These are phyloP conservation scores for Drosophila anceps DNA, from an alignment of 2,888 invertebrate species.

Conservation along the genomic window DNA sequence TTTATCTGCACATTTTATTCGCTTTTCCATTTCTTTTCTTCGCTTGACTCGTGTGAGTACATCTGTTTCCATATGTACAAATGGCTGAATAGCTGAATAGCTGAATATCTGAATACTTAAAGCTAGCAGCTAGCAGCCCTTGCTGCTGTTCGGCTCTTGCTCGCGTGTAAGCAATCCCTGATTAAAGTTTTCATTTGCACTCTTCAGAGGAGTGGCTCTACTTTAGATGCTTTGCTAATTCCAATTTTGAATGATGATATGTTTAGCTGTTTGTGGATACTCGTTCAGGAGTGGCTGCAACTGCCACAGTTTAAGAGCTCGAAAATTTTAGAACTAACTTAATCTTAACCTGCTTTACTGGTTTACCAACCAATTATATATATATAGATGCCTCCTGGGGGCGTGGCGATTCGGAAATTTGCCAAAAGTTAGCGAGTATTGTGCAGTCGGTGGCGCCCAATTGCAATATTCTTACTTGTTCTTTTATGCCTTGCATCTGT, in stretches of 20 bases:
- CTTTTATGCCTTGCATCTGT: background rate
- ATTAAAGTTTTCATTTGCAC: constrained; percentile 5
- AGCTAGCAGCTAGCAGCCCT: background rate
- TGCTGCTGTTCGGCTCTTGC: background rate
- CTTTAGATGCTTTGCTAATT: background rate
- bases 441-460: background rate
- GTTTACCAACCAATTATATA: too few relatives aligned
- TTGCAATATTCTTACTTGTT: background rate
- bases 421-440: too few relatives aligned
- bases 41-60: background rate
- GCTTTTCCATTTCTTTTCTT: background rate
- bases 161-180: background rate
- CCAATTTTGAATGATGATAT: background rate
- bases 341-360: too few relatives aligned
- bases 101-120: background rate
- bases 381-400: too few relatives aligned
- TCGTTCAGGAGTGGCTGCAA: too few relatives aligned
- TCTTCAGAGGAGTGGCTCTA: background rate
- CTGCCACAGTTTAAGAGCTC: too few relatives aligned
- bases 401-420: too few relatives aligned
- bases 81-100: background rate
- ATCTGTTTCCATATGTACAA: constrained; percentile 16
- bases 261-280: background rate
- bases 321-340: too few relatives aligned
- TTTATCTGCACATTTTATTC: constrained; percentile 17